phyloP scores from a whole-genome alignment of 2,888 invertebrate species.

The Lithophane socia region DNA sequence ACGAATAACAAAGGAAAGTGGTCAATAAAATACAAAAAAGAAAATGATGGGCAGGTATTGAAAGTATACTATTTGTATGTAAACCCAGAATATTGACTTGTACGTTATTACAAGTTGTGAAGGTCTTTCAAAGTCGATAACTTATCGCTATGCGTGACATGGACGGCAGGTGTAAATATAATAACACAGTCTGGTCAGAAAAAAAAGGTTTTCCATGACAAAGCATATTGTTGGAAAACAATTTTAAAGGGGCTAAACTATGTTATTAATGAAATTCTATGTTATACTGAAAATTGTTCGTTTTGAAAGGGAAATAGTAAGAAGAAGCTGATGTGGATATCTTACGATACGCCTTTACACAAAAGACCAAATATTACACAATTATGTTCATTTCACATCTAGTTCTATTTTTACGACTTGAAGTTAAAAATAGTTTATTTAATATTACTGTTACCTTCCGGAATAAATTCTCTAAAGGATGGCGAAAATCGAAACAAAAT shows the following conservation, averaged over 20 bases:
- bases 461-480: too few relatives aligned
- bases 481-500: too few relatives aligned
- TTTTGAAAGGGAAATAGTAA: neutral
- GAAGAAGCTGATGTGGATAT: neutral
- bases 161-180: constrained; percentile 40
- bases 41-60: neutral
- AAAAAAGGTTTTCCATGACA: constrained; percentile 19
- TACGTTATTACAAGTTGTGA: constrained; percentile 30
- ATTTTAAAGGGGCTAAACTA: neutral
- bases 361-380: neutral
- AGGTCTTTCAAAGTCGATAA: constrained; percentile 49
- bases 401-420: too few relatives aligned
- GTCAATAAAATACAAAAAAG: neutral
- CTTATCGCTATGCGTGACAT: constrained; percentile 42
- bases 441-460: too few relatives aligned
- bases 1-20: neutral
- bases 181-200: constrained; percentile 34
- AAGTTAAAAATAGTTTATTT: too few relatives aligned
- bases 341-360: neutral
- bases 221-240: constrained; percentile 15
- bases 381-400: neutral
- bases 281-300: neutral
- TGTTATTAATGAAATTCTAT: neutral
- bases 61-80: constrained; percentile 10
- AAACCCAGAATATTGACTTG: constrained; percentile 33